Evolutionary conservation across 2,113 vertebrate genomes (phyloP).

Genomic region (Vulpes lagopus): DNA sequence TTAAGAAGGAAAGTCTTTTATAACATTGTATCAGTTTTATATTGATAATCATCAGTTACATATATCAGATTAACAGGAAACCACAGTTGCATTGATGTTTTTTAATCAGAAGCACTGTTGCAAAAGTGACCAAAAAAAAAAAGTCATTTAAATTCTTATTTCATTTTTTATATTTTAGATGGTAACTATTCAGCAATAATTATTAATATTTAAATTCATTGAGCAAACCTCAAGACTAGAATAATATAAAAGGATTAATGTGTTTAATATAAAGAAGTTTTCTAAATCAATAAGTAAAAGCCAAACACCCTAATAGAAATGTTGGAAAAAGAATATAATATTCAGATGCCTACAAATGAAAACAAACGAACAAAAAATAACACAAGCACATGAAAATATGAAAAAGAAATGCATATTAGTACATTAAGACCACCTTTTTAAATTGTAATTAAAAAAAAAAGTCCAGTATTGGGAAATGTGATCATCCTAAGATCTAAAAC

Average conservation of each 20-base stretch:
- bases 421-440: not conserved
- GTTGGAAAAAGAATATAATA: not conserved
- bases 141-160: not conserved
- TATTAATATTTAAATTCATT: not conserved
- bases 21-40: slow-evolving; percentile 31
- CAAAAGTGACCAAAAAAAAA: not conserved
- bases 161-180: not conserved
- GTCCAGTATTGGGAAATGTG: not conserved
- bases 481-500: not conserved
- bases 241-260: not conserved
- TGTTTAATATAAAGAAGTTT: not conserved
- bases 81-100: not conserved
- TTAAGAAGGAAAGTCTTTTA: slow-evolving; percentile 60
- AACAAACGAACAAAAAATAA: not conserved
- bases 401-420: not conserved
- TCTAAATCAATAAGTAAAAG: not conserved
- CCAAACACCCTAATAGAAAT: not conserved
- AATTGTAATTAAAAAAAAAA: not conserved
- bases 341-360: not conserved
- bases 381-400: not conserved
- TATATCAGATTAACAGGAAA: not conserved
- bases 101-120: not conserved
- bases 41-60: not conserved
- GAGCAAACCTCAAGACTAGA: not conserved
- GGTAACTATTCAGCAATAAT: not conserved